Percentiles rank a stretch among this genome's conserved stretches.
These are phyloP conservation scores for Habropoda laboriosa DNA, from an alignment of 1,140 invertebrate genomes.

Conservation along the genomic window DNA sequence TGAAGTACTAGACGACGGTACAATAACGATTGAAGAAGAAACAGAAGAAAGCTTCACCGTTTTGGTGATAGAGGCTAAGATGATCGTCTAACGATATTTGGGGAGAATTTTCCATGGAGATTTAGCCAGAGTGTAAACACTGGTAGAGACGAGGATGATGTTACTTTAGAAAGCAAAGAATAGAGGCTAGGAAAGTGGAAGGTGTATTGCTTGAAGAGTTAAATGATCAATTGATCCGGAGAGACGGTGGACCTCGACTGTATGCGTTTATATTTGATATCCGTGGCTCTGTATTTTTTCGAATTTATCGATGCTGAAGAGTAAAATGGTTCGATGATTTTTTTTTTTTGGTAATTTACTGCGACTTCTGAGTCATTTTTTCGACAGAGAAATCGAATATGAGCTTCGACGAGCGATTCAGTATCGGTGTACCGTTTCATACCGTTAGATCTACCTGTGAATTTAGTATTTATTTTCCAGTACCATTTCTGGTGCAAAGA, in stretches of 20 bases:
- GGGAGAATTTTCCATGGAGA: background rate
- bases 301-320: background rate
- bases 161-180: background rate
- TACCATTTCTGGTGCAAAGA: too few relatives aligned
- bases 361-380: background rate
- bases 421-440: too few relatives aligned
- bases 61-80: conserved; percentile 27
- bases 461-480: too few relatives aligned
- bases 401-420: too few relatives aligned
- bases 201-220: background rate
- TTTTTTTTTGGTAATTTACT: background rate
- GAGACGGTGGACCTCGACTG: background rate
- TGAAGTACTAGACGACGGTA: background rate
- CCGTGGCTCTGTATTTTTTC: background rate
- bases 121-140: background rate
- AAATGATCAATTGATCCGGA: background rate
- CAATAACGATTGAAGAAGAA: background rate
- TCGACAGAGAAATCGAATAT: background rate
- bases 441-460: too few relatives aligned
- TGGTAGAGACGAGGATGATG: background rate
- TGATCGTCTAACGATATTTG: conserved; percentile 18
- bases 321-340: too few relatives aligned
- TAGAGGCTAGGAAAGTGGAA: background rate
- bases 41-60: background rate
- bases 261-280: conserved; percentile 3